A percentile compares a stretch with the other conserved stretches of the same genome.
Evolutionary conservation across 2,888 invertebrate species (phyloP).

Genomic region (Polyommatus icarus): DNA sequence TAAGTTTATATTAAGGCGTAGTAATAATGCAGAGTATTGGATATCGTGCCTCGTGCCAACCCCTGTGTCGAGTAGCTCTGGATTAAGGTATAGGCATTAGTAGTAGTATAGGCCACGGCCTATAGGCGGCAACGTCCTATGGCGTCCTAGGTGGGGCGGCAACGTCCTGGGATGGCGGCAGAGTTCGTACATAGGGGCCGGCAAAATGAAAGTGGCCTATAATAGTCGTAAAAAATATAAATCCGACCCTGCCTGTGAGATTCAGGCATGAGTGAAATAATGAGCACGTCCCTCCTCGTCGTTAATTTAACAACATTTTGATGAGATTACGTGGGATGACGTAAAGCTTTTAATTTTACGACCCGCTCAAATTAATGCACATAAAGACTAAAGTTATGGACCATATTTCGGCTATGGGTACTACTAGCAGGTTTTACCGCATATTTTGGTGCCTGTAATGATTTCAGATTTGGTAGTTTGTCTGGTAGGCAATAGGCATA

Average conservation of each 20-base stretch:
- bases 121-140: too few relatives aligned
- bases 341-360: slow-evolving; percentile 51
- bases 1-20: too few relatives aligned
- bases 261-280: slow-evolving; percentile 2
- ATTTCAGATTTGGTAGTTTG: neutral
- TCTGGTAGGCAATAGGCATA: too few relatives aligned
- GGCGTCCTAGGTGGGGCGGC: too few relatives aligned
- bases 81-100: too few relatives aligned
- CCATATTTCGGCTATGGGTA: neutral
- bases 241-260: neutral
- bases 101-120: too few relatives aligned
- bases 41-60: neutral
- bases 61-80: neutral
- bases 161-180: too few relatives aligned
- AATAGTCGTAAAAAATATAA: neutral
- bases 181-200: too few relatives aligned
- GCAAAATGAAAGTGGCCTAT: too few relatives aligned
- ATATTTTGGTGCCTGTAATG: neutral
- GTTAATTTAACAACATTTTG: slow-evolving; percentile 19
- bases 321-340: slow-evolving; percentile 29
- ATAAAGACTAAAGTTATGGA: slow-evolving; percentile 20
- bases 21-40: too few relatives aligned
- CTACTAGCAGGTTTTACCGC: neutral
- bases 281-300: neutral
- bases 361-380: slow-evolving; percentile 54